These are phyloP conservation scores for Phyllotis vaccarum DNA, from an alignment of 2,797 vertebrate species.

Conservation along the genomic window DNA sequence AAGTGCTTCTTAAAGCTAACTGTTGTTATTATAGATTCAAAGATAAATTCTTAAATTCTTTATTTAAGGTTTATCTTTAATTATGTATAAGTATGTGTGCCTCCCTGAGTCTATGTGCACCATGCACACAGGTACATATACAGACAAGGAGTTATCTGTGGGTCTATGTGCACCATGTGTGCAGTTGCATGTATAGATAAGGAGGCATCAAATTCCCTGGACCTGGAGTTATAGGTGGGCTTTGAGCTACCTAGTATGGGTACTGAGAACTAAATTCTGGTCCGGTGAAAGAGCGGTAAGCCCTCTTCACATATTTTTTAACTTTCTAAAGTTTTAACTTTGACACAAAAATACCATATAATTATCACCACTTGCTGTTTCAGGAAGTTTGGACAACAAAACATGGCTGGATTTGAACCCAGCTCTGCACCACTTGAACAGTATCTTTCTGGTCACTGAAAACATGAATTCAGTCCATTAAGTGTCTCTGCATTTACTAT, in stretches of 20 bases:
- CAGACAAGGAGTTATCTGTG: neutral
- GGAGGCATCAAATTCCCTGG: neutral
- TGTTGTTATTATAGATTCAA: neutral
- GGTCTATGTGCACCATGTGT: neutral
- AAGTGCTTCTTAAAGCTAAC: neutral
- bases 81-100: neutral
- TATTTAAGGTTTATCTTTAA: neutral
- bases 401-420: constrained; percentile 51
- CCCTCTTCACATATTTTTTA: neutral
- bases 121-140: neutral
- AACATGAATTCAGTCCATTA: constrained; percentile 58
- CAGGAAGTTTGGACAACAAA: constrained; percentile 72
- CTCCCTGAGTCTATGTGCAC: neutral
- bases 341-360: constrained; percentile 77
- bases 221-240: neutral
- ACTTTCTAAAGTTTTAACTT: constrained; percentile 75
- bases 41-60: constrained; percentile 51
- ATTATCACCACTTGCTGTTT: constrained; percentile 81
- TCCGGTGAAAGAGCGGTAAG: neutral
- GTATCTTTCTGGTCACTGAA: constrained; percentile 56
- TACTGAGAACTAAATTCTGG: neutral
- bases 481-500: constrained; percentile 68
- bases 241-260: neutral
- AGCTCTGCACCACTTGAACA: constrained; percentile 54
- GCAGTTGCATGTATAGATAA: neutral